These are phyloP conservation scores for Xylocopa sonorina DNA, from an alignment of 1,140 invertebrate genomes.

Conservation along the genomic window DNA sequence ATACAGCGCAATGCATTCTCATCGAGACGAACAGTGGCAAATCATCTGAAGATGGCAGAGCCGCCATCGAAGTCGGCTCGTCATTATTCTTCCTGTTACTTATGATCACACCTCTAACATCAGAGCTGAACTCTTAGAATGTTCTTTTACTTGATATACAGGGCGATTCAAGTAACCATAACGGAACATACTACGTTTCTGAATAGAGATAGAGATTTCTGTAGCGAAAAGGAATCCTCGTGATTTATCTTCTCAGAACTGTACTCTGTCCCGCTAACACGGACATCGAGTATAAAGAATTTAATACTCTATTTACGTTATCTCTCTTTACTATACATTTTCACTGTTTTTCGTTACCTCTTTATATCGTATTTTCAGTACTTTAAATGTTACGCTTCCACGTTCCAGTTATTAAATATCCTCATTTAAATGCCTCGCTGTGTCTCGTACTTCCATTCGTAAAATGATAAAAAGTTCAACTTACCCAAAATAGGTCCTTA, in stretches of 20 bases:
- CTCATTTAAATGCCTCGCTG: not conserved
- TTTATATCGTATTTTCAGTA: too few species aligned
- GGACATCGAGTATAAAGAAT: not conserved
- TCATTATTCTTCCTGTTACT: conserved; percentile 6
- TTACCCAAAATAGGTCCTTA: not conserved
- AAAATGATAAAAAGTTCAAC: not conserved
- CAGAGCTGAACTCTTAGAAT: not conserved
- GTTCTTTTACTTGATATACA: not conserved
- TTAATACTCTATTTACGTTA: too few species aligned
- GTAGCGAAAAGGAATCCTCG: too few species aligned
- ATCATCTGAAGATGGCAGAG: not conserved
- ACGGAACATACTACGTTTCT: not conserved
- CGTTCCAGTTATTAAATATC: too few species aligned
- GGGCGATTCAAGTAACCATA: not conserved
- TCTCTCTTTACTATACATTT: too few species aligned
- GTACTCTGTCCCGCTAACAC: not conserved
- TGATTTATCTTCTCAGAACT: not conserved
- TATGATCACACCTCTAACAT: conserved; percentile 1
- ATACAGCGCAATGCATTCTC: not conserved
- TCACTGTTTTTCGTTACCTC: too few species aligned
- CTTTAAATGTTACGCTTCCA: too few species aligned
- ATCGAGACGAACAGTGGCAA: not conserved
- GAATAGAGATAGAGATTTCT: not conserved
- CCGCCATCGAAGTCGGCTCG: not conserved
- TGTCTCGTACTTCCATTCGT: not conserved